Base-by-base conservation (phyloP, 2,888 invertebrate genomes). In the Latheticus oryzae region DNA sequence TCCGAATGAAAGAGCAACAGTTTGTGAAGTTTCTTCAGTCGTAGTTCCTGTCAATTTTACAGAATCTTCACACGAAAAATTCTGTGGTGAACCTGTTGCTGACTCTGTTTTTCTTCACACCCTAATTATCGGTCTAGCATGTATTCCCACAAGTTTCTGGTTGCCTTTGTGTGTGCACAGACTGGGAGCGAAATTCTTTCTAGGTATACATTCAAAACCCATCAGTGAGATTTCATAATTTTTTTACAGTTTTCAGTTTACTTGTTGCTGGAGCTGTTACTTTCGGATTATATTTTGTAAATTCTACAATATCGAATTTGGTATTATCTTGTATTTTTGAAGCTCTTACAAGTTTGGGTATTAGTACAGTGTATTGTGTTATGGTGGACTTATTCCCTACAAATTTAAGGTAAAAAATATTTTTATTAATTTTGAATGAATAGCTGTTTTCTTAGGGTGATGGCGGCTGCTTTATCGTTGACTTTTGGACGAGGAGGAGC, bases 351-450 rank as follows among this genome's bases (percentile, higher is more conserved):
- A 90, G 90, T 42, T 83, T 91, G 64, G 89, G 88, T 66, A 90
- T 91, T 76, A 89, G 90, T 79, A 84, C 89, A 54, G 87, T 91
- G 38, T 90, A 90, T 79, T 90, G 90, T 75, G 88, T 90, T 35
- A 87, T 91, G 77, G 91, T 91, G 60, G 91, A 91, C 76, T 80
- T 91, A 70, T 91, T 91, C 80, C 91, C 91, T 68, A 91, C 91
- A 57, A 90, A 91, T 80, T 84, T 91, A 76, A 87, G 90, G 90
- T 89, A 43, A 17, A 7, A 19, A 2, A 21, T 23, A 21, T 37
- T 37, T 13, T 24, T 5, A 5, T 26, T 8, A 7, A 23, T 30
- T 11, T 26, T 23, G 3, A 12, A n/a, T 11, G 5, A 1, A 42
- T 4, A 2, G n/a, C 7, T 1, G 2, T 24, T 42, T 58, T 75